Evolutionary conservation across 2,888 invertebrate genomes (phyloP), one percentile per base, ranked within the genome.

Genomic region (Pristionchus fissidentatus): DNA sequence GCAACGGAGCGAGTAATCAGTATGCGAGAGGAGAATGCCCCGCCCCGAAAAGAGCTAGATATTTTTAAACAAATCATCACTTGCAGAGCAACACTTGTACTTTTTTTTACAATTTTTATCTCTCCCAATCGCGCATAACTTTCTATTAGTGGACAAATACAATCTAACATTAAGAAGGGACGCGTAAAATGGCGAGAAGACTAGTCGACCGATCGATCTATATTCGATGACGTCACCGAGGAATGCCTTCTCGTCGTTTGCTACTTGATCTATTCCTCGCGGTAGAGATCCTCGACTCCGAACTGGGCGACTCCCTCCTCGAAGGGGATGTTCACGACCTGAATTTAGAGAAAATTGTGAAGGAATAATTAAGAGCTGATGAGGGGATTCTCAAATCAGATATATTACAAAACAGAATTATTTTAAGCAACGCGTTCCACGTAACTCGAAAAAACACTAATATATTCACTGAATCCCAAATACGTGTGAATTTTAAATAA

Each of bases 241-340:
- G 38, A 22, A 13, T 13, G 66, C 38, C 66, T 66, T 66, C 38
- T 66, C 66, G 66, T 66, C 66, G 66, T 38, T 66, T 38, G 66
- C n/a, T 66, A n/a, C 19, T n/a, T 29, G 52, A 19, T 66, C 77
- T 90, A 91, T n/a, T 90, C 90, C 78, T 91, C 91, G 81, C 89
- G 86, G 91, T 89, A 91, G 83, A 91, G 89, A 86, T 91, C 90
- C 82, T 88, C 90, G 70, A 90, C 91, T 86, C 91, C 91, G 85
- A 91, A 90, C 84, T 90, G 90, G 55, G 88, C 85, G 84, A 91
- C 90, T 88, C 91, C 91, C 84, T 91, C 91, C 79, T 91, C 90
- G 89, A 91, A 91, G 62, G 91, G 90, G 85, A 91, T 87, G 85
- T 88, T 88, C 87, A 91, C 88, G 35, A 89, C 90, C 91, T 91